phyloP scores from a whole-genome alignment of 1,140 invertebrate species.

The Chironomus striatipennis region DNA sequence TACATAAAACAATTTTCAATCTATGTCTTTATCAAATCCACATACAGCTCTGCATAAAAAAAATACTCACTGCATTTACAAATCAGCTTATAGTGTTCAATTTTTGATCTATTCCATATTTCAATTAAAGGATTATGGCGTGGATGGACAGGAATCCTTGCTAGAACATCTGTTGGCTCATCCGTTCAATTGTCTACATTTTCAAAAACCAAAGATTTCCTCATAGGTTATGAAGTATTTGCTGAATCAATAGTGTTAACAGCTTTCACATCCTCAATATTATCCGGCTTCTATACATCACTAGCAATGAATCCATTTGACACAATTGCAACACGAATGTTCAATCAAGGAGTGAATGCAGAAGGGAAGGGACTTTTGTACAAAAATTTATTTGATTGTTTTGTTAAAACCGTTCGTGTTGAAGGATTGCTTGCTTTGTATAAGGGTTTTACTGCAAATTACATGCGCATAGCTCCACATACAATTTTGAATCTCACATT shows the following conservation, averaged over 20 bases:
- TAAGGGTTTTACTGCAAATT: conserved; percentile 72
- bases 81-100: too few species aligned
- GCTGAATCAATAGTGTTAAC: conserved; percentile 47
- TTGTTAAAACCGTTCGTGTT: conserved; percentile 57
- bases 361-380: conserved; percentile 60
- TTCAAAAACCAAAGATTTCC: conserved; percentile 50
- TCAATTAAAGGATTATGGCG: conserved; percentile 50
- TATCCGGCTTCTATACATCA: conserved; percentile 66
- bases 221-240: conserved; percentile 47
- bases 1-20: too few species aligned
- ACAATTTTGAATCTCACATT: conserved; percentile 71
- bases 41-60: too few species aligned
- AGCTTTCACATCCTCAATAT: conserved; percentile 60
- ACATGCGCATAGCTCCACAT: conserved; percentile 72
- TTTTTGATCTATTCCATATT: too few species aligned
- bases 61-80: too few species aligned
- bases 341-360: conserved; percentile 67
- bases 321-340: conserved; percentile 72
- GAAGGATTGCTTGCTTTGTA: conserved; percentile 71
- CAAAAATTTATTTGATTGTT: conserved; percentile 59
- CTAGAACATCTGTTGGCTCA: conserved; percentile 68
- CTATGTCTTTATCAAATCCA: too few species aligned
- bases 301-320: conserved; percentile 78
- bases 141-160: conserved; percentile 59
- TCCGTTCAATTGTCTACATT: conserved; percentile 73